Conservation (phyloP, 2,113 vertebrate genomes). For the Apteryx mantelli region DNA sequence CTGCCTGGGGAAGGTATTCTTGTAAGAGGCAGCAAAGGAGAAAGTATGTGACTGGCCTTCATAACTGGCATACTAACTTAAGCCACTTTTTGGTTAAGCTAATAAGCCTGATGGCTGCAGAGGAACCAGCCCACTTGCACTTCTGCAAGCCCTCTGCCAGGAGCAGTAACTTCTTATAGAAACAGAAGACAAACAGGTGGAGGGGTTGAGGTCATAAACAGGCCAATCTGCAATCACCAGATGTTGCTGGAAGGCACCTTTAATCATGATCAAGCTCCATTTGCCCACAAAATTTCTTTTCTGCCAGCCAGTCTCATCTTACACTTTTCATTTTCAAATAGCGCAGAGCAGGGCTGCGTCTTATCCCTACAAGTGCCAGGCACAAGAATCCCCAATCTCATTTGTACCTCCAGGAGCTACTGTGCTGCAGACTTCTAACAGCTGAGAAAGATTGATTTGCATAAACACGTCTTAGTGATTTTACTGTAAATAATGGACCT, state of each 20-base stretch:
- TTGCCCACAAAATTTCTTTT: neutral
- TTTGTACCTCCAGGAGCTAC: neutral
- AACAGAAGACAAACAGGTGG: neutral
- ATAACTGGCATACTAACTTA: neutral
- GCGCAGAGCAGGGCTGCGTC: neutral
- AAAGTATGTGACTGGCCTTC: rapidly evolving
- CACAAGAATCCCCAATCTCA: neutral
- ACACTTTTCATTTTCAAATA: neutral
- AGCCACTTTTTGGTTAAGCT: neutral
- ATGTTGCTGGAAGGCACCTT: neutral
- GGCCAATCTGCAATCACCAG: neutral
- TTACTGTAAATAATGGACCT: neutral
- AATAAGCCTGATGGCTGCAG: neutral
- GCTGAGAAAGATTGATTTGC: neutral
- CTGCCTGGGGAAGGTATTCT: neutral
- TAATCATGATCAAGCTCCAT: neutral
- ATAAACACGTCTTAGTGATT: neutral
- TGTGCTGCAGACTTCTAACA: neutral
- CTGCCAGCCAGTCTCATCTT: neutral
- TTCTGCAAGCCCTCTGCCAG: neutral
- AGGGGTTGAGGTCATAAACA: neutral
- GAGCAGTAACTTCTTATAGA: neutral
- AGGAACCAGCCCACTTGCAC: neutral
- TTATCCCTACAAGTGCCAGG: neutral
- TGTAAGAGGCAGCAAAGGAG: neutral